Conservation (phyloP, 2,113 vertebrate species). For the Stomatorhinus ivindoensis region DNA sequence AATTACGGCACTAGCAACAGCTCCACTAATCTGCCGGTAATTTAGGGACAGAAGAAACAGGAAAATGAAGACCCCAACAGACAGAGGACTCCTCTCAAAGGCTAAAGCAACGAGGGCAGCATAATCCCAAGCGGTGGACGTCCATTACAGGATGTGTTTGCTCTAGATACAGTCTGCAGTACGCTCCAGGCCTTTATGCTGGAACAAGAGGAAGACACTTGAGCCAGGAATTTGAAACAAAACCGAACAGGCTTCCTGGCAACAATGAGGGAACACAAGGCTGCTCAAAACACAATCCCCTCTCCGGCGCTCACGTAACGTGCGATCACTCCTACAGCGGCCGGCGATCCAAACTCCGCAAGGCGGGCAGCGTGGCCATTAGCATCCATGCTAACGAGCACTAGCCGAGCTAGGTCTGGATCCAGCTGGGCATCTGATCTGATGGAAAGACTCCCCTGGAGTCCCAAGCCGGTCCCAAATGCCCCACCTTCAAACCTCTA, state of each 20-base stretch:
- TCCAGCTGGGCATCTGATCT: not conserved
- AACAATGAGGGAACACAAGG: constrained; percentile 9
- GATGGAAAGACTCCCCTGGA: not conserved
- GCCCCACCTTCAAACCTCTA: not conserved
- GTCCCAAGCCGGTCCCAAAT: not conserved
- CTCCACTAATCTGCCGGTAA: not conserved
- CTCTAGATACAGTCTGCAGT: not conserved
- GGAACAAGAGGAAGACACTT: not conserved
- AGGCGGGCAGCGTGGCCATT: not conserved
- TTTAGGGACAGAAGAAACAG: not conserved
- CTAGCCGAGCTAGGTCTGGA: not conserved
- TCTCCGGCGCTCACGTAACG: not conserved
- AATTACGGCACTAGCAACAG: not conserved
- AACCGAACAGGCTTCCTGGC: constrained; percentile 19
- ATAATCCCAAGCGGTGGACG: not conserved
- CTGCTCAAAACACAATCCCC: constrained; percentile 15
- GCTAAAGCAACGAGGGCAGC: not conserved
- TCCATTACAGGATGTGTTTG: not conserved
- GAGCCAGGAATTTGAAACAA: constrained; percentile 14
- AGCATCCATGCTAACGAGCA: not conserved
- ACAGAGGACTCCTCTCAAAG: not conserved
- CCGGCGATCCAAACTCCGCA: not conserved
- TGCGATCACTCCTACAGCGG: not conserved
- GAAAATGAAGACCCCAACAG: not conserved
- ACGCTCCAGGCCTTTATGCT: not conserved